phyloP scores from a whole-genome alignment of 1,140 invertebrate genomes.

The Batillaria attramentaria region DNA sequence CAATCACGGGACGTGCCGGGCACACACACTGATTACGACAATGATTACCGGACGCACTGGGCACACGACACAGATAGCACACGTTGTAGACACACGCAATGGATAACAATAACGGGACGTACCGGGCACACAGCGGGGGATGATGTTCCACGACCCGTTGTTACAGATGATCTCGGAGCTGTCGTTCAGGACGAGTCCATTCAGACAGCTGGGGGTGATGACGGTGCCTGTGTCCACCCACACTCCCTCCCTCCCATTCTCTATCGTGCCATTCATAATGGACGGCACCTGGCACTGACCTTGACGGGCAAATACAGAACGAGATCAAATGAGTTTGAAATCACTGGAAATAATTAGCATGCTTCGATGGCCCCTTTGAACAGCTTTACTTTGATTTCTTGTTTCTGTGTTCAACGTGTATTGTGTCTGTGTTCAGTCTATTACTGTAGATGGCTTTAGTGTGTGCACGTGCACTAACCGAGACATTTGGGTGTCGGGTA shows the following conservation, averaged over 20 bases:
- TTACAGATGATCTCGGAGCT: conserved; percentile 86
- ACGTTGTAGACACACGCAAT: no score
- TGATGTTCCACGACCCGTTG: conserved; percentile 96
- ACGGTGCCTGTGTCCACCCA: conserved; percentile 88
- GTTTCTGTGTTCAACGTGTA: no score
- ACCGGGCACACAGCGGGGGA: conserved; percentile 91
- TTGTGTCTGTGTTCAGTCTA: no score
- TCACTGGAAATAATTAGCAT: background rate
- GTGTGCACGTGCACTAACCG: conserved; percentile 74
- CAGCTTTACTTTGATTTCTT: no score
- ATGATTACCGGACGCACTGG: no score
- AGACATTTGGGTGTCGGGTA: conserved; percentile 91
- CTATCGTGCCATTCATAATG: conserved; percentile 85
- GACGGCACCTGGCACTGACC: conserved; percentile 93
- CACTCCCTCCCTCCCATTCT: conserved; percentile 65
- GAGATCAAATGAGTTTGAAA: background rate
- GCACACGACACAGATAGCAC: no score
- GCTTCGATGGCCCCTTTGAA: no score
- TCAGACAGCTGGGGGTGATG: conserved; percentile 88
- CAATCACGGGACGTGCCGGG: no score
- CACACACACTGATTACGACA: no score
- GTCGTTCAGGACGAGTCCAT: conserved; percentile 89
- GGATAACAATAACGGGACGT: no score
- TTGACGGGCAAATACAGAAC: conserved; percentile 48
- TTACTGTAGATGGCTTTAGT: no score